These are phyloP conservation scores for human (Homo sapiens) DNA, from an alignment of 2,113 vertebrate species.

Conservation along the genomic window GRCh38 chr2:199513001-199513500, in stretches of 20 bases:
- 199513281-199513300: not conserved
- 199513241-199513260: not conserved
- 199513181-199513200: not conserved
- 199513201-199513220: not conserved
- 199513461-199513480: not conserved
- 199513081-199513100: not conserved
- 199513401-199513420: not conserved
- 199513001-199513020: not conserved
- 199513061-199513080: not conserved
- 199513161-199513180: not conserved
- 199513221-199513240: not conserved
- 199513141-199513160: not conserved
- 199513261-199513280: not conserved
- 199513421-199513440: not conserved
- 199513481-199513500: not conserved
- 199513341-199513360: not conserved
- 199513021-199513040: not conserved
- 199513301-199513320: not conserved
- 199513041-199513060: not conserved
- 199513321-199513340: not conserved
- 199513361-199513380: not conserved
- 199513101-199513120: not conserved
- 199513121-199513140: not conserved
- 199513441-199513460: not conserved
- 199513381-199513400: not conserved